Base-by-base conservation (phyloP, 2,797 vertebrate genomes). In the Chelon auratus region DNA sequence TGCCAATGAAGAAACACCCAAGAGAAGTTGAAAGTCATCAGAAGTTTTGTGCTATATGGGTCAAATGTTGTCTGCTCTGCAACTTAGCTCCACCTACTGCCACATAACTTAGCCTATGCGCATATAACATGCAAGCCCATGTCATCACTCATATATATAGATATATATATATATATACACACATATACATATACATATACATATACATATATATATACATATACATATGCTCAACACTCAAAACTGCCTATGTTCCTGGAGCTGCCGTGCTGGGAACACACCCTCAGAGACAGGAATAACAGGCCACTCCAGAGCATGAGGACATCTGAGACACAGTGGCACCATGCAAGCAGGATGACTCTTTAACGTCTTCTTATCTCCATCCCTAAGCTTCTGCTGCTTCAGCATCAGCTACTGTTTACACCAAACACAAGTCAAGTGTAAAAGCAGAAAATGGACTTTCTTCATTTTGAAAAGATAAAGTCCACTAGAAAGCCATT, bases 201-300 rank as follows among this genome's bases (percentile, higher is more conserved):
- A 33, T 33, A 33, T 33, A 33, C 2, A 8, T 33, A 33, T 33
- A 26, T 26, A 3, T 26, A 26, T 26, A 26, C 24, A 3, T 26
- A 26, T 26, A 26, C 4, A 26, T 26, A 26, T 26, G 24, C 24
- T 26, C 24, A 78, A 84, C 77, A 84, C 68, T 59, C 54, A 58
- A 62, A 69, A 63, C 72, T 76, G 80, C 78, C 77, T 54, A 54
- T 82, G 89, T 83, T 77, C 82, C 69, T 81, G 68, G 79, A 90
- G 82, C 81, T 64, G 80, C 77, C 74, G 58, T 45, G 68, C 75
- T 72, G 78, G 39, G 86, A 91, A 92, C 93, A 94, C 93, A 86
- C 93, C 93, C 92, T 84, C 75, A 0, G 74, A 84, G 93, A 95
- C 94, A 94, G 91, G 94, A 93, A 93, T 90, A 95, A 94, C 93